phyloP scores from a whole-genome alignment of 2,797 vertebrate genomes.

The Pangasius djambal region DNA sequence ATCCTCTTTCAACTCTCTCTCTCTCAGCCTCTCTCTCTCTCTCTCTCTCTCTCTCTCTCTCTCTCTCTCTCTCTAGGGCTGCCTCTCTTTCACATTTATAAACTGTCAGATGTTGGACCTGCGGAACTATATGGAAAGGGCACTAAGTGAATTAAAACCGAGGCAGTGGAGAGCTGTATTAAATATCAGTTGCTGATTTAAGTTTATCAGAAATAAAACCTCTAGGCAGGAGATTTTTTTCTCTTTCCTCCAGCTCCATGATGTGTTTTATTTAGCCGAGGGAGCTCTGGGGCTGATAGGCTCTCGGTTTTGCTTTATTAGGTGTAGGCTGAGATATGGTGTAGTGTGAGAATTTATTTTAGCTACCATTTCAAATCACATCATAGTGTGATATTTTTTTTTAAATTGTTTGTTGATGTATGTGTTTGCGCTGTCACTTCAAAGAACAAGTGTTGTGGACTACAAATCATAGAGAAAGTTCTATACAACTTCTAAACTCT shows the following conservation, averaged over 20 bases:
- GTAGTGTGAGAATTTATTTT: constrained; percentile 45
- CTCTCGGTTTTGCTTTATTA: constrained; percentile 47
- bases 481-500: neutral
- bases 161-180: constrained; percentile 60
- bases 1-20: constrained; percentile 27
- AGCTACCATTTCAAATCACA: constrained; percentile 48
- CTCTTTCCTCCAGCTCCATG: constrained; percentile 41
- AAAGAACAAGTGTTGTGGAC: neutral
- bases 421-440: constrained; percentile 36
- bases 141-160: constrained; percentile 61
- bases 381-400: constrained; percentile 38
- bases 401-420: constrained; percentile 36
- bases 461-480: constrained; percentile 42
- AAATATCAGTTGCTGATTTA: constrained; percentile 68
- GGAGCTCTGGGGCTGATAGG: constrained; percentile 47
- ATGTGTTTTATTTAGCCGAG: constrained; percentile 47
- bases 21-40: constrained; percentile 20
- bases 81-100: constrained; percentile 55
- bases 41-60: constrained; percentile 23
- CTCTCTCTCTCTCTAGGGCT: constrained; percentile 35
- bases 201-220: constrained; percentile 69
- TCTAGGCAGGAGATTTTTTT: constrained; percentile 57
- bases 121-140: constrained; percentile 62
- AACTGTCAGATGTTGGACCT: constrained; percentile 55
- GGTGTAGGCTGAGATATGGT: constrained; percentile 51